A percentile compares a stretch with the other conserved stretches of the same genome.
phyloP scores from a whole-genome alignment of 2,113 vertebrate species.

The Melanerpes formicivorus region DNA sequence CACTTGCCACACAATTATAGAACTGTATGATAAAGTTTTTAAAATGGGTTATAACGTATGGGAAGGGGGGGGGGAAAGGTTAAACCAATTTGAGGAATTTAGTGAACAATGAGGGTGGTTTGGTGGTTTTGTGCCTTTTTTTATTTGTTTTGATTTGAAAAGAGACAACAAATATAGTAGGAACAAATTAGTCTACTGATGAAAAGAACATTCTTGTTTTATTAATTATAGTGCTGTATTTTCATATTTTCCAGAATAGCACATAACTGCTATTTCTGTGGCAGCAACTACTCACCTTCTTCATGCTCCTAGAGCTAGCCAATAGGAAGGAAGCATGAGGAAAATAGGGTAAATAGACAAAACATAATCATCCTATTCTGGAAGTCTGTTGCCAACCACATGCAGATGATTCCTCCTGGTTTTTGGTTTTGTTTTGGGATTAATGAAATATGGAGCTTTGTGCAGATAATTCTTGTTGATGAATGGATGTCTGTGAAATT shows the following conservation, averaged over 20 bases:
- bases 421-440: not conserved
- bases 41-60: not conserved
- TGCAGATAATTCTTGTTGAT: constrained; percentile 43
- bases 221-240: not conserved
- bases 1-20: not conserved
- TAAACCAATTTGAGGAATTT: not conserved
- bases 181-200: not conserved
- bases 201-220: not conserved
- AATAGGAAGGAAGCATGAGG: constrained; percentile 40
- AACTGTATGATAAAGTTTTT: not conserved
- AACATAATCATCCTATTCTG: constrained; percentile 53
- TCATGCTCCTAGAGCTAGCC: constrained; percentile 17
- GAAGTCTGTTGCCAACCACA: constrained; percentile 57
- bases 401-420: constrained; percentile 17
- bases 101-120: not conserved
- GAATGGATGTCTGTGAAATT: not conserved
- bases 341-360: constrained; percentile 63
- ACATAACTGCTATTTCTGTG: constrained; percentile 2
- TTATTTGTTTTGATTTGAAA: not conserved
- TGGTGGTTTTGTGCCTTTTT: not conserved
- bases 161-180: not conserved
- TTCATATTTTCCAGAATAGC: not conserved
- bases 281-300: constrained; percentile 51
- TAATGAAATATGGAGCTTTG: constrained; percentile 36
- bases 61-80: not conserved